Evolutionary conservation across 2,113 vertebrate genomes (phyloP), one percentile per base, ranked within the genome.

Genomic region (Vidua chalybeata): DNA sequence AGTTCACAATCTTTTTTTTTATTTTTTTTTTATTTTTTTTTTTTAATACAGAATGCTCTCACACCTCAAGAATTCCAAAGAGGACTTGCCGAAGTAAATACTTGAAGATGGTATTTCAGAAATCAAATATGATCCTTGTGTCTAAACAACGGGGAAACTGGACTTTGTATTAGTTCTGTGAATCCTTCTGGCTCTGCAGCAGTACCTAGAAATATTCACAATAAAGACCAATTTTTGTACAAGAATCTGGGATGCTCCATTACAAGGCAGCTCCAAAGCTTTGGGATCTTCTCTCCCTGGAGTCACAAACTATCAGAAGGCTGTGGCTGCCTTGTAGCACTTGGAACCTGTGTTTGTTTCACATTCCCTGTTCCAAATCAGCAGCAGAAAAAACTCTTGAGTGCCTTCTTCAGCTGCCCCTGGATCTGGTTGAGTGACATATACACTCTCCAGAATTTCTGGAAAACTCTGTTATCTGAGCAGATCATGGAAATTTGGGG

Each of bases 391-490:
- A 39, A 31, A 2, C 11, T 8, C 24, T 33, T 33, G 49, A 37
- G 27, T 31, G 30, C 14, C 13, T 13, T 11, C 14, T 59, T 66
- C 71, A 72, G 14, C 22, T 72, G 33, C 28, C 22, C 52, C n/a
- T 63, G 22, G 23, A 5, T 67, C 23, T 62, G 46, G 23, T n/a
- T 43, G 51, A 51, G 18, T 12, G 11, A 48, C 0, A 1, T 13
- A 6, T 8, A 22, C 31, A 26, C 2, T 20, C 4, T 20, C 3
- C 13, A 51, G 37, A 8, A 48, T 33, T 68, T 59, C 48, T 48
- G 21, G 7, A 10, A 55, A 61, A 35, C 5, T 31, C 2, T 35
- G 6, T 10, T 45, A 1, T 4, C 13, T 30, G 56, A n/a, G 2
- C 7, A 71, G 41, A 45, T 39, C 17, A 46, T 37, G 54, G 48